phyloP scores from a whole-genome alignment of 2,797 vertebrate genomes.

The Lutjanus argentimaculatus region DNA sequence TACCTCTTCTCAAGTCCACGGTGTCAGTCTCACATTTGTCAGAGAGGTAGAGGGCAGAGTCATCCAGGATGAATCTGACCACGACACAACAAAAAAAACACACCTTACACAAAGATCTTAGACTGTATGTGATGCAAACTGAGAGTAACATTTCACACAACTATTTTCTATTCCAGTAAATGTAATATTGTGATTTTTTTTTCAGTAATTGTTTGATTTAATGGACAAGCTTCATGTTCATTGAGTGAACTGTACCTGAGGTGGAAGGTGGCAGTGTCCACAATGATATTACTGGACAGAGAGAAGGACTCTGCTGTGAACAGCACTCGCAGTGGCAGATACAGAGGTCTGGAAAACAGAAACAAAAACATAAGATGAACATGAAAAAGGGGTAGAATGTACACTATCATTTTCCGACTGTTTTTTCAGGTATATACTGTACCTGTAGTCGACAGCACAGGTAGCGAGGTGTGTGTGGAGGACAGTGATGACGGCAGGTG shows the following conservation, averaged over 20 bases:
- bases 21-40: constrained; percentile 92
- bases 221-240: not conserved
- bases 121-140: not conserved
- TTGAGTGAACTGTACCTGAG: constrained; percentile 86
- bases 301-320: constrained; percentile 94
- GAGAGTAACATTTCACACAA: not conserved
- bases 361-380: not conserved
- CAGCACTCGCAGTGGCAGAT: constrained; percentile 91
- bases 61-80: constrained; percentile 93
- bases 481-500: constrained; percentile 92
- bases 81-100: constrained; percentile 25
- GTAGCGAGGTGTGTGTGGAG: constrained; percentile 93
- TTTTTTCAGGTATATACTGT: constrained; percentile 1
- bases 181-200: not conserved
- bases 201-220: not conserved
- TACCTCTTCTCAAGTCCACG: constrained; percentile 92
- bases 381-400: not conserved
- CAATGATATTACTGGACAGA: constrained; percentile 94
- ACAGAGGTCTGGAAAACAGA: constrained; percentile 87
- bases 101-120: constrained; percentile 1
- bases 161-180: not conserved
- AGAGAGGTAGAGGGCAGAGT: constrained; percentile 95
- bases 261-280: constrained; percentile 94
- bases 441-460: constrained; percentile 95
- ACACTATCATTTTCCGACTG: not conserved